A percentile compares a stretch with the other conserved stretches of the same genome.
These are phyloP conservation scores for Thecocarcelia acutangulata DNA, from an alignment of 2,888 invertebrate species.

Conservation along the genomic window DNA sequence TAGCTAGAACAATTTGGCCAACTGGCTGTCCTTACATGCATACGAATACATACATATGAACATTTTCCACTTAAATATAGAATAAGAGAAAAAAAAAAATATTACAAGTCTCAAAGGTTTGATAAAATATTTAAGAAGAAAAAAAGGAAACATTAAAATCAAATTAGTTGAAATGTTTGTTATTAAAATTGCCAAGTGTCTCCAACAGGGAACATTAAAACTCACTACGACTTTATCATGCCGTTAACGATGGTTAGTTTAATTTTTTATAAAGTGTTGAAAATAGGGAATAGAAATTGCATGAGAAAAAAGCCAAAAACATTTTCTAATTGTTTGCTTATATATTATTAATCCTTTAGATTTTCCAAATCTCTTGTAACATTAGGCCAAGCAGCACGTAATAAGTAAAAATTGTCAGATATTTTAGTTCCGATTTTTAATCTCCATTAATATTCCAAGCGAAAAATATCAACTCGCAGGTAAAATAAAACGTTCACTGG, in stretches of 20 bases:
- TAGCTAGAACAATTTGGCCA: no score
- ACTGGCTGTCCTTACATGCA: no score
- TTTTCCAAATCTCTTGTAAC: conserved; percentile 28
- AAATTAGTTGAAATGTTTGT: conserved; percentile 56
- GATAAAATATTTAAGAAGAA: conserved; percentile 54
- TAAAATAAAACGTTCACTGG: not conserved
- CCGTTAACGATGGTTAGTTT: not conserved
- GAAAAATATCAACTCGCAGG: conserved; percentile 16
- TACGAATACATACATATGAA: not conserved
- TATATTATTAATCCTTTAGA: conserved; percentile 55
- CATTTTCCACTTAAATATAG: no score
- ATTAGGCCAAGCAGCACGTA: conserved; percentile 1
- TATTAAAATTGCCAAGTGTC: conserved; percentile 29
- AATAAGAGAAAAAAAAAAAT: not conserved
- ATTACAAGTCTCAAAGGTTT: conserved; percentile 32
- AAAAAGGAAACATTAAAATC: conserved; percentile 60
- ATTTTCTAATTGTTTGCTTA: conserved; percentile 57
- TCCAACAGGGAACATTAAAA: not conserved
- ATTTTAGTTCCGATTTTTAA: not conserved
- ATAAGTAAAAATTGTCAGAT: conserved; percentile 9
- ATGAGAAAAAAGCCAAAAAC: conserved; percentile 26
- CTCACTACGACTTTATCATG: not conserved
- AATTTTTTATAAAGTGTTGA: conserved; percentile 51
- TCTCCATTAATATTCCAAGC: conserved; percentile 43
- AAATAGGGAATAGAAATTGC: conserved; percentile 23